A percentile compares a stretch with the other conserved stretches of the same genome.
Evolutionary conservation across 1,140 invertebrate genomes (phyloP).

Genomic region (Cydia pomonella): DNA sequence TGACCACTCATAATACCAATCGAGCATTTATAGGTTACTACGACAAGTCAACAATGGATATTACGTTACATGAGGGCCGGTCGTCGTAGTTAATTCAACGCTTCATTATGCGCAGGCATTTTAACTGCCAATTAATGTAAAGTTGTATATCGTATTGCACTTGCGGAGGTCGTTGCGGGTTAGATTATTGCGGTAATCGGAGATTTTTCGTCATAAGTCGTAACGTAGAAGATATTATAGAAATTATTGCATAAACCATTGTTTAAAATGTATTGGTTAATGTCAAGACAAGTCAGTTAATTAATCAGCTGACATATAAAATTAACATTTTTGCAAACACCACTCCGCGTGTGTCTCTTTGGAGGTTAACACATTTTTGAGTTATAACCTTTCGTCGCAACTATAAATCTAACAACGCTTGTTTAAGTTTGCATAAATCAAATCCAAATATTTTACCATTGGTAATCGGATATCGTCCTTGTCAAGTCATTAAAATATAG

Average conservation of each 20-base stretch:
- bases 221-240: neutral
- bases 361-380: neutral
- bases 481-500: slow-evolving; percentile 31
- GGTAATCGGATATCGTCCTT: slow-evolving; percentile 29
- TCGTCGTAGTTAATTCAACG: neutral
- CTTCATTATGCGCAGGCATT: slow-evolving; percentile 17
- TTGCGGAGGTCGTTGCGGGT: slow-evolving; percentile 10
- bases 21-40: slow-evolving; percentile 33
- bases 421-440: slow-evolving; percentile 19
- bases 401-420: neutral
- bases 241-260: neutral
- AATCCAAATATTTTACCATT: slow-evolving; percentile 21
- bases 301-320: neutral
- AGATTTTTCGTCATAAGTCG: slow-evolving; percentile 1
- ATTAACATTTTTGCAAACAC: neutral
- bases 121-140: slow-evolving; percentile 9
- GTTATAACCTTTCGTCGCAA: neutral
- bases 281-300: neutral
- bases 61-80: slow-evolving; percentile 7
- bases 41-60: slow-evolving; percentile 22
- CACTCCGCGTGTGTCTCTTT: neutral
- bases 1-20: slow-evolving; percentile 43
- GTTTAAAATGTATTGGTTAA: neutral
- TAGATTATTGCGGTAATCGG: neutral
- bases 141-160: slow-evolving; percentile 22